Evolutionary conservation across 1,140 invertebrate species (phyloP).

Genomic region (Asobara japonica): DNA sequence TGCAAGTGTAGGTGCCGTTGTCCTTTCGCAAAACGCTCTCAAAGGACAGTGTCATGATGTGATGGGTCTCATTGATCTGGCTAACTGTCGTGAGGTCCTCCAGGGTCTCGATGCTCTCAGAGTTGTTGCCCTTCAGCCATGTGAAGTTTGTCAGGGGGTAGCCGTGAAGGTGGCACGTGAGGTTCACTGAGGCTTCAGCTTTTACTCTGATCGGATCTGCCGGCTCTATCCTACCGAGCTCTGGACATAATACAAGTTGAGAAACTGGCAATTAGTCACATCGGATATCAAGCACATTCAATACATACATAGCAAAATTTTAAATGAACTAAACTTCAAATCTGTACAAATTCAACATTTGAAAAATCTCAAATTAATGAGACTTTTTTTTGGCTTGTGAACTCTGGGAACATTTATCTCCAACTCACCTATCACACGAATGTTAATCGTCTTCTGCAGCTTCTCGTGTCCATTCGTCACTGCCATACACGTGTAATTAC

Average conservation of each 20-base stretch:
- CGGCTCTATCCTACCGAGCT: constrained; percentile 64
- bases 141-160: constrained; percentile 69
- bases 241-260: constrained; percentile 44
- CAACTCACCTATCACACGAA: constrained; percentile 59
- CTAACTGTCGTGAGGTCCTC: constrained; percentile 55
- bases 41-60: constrained; percentile 68
- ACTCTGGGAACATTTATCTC: constrained; percentile 5
- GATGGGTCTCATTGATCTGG: constrained; percentile 68
- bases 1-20: constrained; percentile 74
- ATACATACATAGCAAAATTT: too few species aligned
- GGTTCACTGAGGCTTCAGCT: constrained; percentile 61
- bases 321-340: too few species aligned
- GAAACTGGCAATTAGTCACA: not conserved
- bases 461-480: constrained; percentile 55
- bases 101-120: constrained; percentile 59
- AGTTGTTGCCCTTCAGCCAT: constrained; percentile 70
- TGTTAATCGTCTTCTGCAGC: constrained; percentile 54
- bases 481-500: constrained; percentile 68
- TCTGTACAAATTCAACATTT: too few species aligned
- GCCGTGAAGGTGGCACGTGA: constrained; percentile 70
- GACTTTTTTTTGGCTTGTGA: too few species aligned
- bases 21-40: constrained; percentile 71
- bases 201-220: constrained; percentile 65
- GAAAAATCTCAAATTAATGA: too few species aligned
- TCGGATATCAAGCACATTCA: not conserved